Percentiles rank a stretch among this genome's conserved stretches.
phyloP scores from a whole-genome alignment of 2,888 invertebrate species.

The Drosophila setosimentum region DNA sequence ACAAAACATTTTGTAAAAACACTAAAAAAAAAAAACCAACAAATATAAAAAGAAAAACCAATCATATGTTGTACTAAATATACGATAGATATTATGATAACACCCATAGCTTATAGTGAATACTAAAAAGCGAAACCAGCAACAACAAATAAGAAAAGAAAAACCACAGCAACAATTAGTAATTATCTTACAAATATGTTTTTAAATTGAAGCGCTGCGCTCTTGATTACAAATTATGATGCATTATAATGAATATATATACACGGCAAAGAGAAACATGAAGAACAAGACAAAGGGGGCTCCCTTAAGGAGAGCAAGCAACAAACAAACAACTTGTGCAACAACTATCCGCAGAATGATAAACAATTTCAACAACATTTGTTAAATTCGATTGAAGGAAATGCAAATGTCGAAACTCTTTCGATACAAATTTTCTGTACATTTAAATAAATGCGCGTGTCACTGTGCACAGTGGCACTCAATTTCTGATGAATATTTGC shows the following conservation, averaged over 20 bases:
- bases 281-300: slow-evolving; percentile 7
- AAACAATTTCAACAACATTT: slow-evolving; percentile 42
- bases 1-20: slow-evolving; percentile 59
- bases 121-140: slow-evolving; percentile 36
- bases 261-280: slow-evolving; percentile 45
- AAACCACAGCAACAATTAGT: slow-evolving; percentile 37
- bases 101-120: slow-evolving; percentile 32
- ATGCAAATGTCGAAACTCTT: slow-evolving; percentile 16
- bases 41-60: slow-evolving; percentile 41
- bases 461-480: slow-evolving; percentile 62
- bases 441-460: slow-evolving; percentile 71
- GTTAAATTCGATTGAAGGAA: slow-evolving; percentile 30
- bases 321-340: slow-evolving; percentile 21
- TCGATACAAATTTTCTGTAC: slow-evolving; percentile 58
- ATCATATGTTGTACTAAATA: slow-evolving; percentile 56
- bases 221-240: slow-evolving; percentile 68
- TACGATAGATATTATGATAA: slow-evolving; percentile 52
- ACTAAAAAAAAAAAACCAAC: slow-evolving; percentile 28
- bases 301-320: slow-evolving; percentile 21
- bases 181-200: slow-evolving; percentile 39
- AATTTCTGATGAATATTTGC: slow-evolving; percentile 70
- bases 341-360: slow-evolving; percentile 63
- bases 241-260: slow-evolving; percentile 71
- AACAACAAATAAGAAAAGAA: slow-evolving; percentile 36
- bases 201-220: slow-evolving; percentile 58